phyloP scores from a whole-genome alignment of 2,113 vertebrate species.

The Cebus imitator region DNA sequence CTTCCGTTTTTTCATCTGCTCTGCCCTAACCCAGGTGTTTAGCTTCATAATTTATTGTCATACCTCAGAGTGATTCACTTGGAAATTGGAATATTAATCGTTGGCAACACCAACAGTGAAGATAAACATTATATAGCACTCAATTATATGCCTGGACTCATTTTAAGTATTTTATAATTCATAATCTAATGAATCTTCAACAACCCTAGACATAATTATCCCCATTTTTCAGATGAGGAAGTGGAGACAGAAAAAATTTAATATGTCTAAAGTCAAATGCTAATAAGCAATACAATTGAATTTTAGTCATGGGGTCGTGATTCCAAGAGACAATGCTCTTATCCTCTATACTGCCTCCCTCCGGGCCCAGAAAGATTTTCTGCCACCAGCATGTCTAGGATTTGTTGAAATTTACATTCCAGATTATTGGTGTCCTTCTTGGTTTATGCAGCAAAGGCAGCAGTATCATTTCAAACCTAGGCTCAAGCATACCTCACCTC shows the following conservation, averaged over 20 bases:
- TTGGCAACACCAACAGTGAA: background rate
- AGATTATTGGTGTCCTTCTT: background rate
- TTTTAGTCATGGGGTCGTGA: background rate
- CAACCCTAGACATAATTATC: background rate
- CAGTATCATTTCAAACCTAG: background rate
- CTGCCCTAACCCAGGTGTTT: background rate
- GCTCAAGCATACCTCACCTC: too few relatives aligned
- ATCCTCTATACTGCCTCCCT: background rate
- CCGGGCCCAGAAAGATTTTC: background rate
- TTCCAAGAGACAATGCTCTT: background rate
- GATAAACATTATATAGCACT: background rate
- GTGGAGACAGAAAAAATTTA: background rate
- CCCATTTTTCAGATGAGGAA: background rate
- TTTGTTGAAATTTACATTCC: background rate
- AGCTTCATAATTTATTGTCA: background rate
- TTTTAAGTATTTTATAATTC: background rate
- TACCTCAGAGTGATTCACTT: background rate
- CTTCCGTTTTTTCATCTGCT: background rate
- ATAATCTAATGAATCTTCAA: background rate
- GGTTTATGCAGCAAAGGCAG: background rate
- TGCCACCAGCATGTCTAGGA: background rate
- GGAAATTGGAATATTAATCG: background rate
- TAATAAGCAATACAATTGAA: background rate
- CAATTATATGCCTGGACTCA: background rate
- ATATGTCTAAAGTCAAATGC: background rate